A percentile compares a stretch with the other conserved stretches of the same genome.
Conservation (phyloP, 2,888 invertebrate species). For the Pyrocoelia pectoralis region DNA sequence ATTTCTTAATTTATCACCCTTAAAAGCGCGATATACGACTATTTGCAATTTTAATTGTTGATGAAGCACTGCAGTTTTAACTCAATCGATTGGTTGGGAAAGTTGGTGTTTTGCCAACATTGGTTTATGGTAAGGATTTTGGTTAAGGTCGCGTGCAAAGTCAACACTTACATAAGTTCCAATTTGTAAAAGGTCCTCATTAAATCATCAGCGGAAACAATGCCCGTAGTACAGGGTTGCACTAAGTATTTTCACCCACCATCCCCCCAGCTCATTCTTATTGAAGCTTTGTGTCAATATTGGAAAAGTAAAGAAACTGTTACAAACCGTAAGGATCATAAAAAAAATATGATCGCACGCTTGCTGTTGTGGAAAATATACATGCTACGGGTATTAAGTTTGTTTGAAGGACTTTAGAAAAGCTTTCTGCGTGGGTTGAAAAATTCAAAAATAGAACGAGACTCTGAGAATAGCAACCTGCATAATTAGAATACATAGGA, state of each 20-base stretch:
- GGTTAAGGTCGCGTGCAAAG: constrained; percentile 18
- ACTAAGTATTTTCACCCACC: too few species aligned
- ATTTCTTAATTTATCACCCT: too few species aligned
- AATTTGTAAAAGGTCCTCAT: constrained; percentile 20
- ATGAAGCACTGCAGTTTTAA: constrained; percentile 2
- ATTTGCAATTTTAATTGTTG: constrained; percentile 4
- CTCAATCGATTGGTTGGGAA: background rate
- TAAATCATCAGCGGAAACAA: constrained; percentile 11
- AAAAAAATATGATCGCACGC: background rate
- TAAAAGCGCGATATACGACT: background rate
- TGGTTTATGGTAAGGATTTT: background rate
- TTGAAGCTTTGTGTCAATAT: too few species aligned
- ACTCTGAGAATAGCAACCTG: constrained; percentile 20
- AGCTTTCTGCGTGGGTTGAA: constrained; percentile 14
- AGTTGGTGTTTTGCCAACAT: constrained; percentile 8
- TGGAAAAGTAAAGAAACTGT: too few species aligned
- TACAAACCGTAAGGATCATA: too few species aligned
- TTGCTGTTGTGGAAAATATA: background rate
- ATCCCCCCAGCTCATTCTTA: too few species aligned
- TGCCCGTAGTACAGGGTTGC: constrained; percentile 10
- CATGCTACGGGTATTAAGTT: background rate
- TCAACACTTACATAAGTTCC: constrained; percentile 14
- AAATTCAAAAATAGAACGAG: constrained; percentile 17
- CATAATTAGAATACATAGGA: constrained; percentile 21
- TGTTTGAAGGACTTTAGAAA: constrained; percentile 17